phyloP scores from a whole-genome alignment of 2,888 invertebrate genomes.

The Drosophila eohydei region DNA sequence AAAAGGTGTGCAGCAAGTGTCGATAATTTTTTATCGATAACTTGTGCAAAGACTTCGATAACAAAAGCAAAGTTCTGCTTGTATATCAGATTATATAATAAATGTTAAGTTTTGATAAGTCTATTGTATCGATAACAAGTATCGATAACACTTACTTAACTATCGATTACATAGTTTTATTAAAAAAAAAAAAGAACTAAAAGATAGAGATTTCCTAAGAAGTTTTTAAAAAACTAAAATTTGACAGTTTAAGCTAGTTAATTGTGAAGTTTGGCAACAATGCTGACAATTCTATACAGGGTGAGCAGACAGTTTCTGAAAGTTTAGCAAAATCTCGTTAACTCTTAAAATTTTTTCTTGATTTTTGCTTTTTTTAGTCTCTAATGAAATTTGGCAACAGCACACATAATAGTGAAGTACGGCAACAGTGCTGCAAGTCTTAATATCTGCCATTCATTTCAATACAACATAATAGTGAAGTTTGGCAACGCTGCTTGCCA shows the following conservation, averaged over 20 bases:
- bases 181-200: no score
- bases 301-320: no score
- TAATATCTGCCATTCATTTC: neutral
- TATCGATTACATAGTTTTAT: neutral
- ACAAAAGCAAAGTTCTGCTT: neutral
- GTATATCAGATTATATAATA: neutral
- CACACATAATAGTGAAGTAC: neutral
- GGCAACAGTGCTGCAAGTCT: neutral
- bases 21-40: neutral
- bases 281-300: no score
- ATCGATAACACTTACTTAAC: neutral
- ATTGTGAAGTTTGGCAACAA: neutral
- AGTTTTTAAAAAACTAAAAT: no score
- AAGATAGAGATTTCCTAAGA: no score
- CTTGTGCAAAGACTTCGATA: neutral
- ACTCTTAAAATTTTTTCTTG: no score
- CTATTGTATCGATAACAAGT: neutral
- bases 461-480: neutral
- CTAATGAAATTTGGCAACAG: neutral
- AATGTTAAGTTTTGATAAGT: neutral
- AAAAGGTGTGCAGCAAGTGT: constrained; percentile 24
- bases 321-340: no score
- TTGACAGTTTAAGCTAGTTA: no score
- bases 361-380: no score
- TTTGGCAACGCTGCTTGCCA: neutral